Evolutionary conservation across 2,888 invertebrate genomes (phyloP), one percentile per base, ranked within the genome.

Genomic region (Ormia ochracea): DNA sequence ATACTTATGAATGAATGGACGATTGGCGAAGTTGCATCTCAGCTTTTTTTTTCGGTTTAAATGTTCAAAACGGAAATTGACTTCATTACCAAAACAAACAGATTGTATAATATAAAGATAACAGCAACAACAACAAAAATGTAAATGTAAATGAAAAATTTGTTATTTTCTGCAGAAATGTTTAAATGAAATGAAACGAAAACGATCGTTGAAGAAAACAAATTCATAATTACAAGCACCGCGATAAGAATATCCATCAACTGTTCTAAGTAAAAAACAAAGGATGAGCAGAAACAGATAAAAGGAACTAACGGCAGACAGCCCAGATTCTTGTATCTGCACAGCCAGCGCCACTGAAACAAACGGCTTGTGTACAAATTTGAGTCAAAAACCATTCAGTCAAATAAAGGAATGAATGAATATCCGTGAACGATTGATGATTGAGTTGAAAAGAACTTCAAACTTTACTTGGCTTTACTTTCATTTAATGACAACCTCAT

Each of bases 81-180:
- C 85, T 85, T 87, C 87, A 87, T 87, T 87, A 88, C 86, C 84
- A 88, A 87, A 87, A 88, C 88, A 87, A 87, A 87, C 85, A 81
- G 43, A 61, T 33, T 43, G 33, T 59, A 52, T n/a, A 58, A 45
- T 23, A 59, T 17, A 59, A 43, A n/a, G 23, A 23, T 0, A 56
- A n/a, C n/a, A 52, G 4, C 12, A 61, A 52, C 50, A 52, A 52
- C 3, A 65, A 52, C 10, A 19, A 17, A 41, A 56, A 17, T n/a
- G n/a, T n/a, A n/a, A n/a, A n/a, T n/a, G n/a, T n/a, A n/a, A n/a
- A n/a, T n/a, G n/a, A n/a, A 14, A 41, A 65, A 61, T 23, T 33
- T 41, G 36, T 65, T 45, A 38, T 31, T 38, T 36, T 52, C 31
- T 66, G 23, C 66, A 73, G 17, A 45, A 66, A 56, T 54, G 26